phyloP scores from a whole-genome alignment of 2,113 vertebrate species.

The Apodemus sylvaticus region DNA sequence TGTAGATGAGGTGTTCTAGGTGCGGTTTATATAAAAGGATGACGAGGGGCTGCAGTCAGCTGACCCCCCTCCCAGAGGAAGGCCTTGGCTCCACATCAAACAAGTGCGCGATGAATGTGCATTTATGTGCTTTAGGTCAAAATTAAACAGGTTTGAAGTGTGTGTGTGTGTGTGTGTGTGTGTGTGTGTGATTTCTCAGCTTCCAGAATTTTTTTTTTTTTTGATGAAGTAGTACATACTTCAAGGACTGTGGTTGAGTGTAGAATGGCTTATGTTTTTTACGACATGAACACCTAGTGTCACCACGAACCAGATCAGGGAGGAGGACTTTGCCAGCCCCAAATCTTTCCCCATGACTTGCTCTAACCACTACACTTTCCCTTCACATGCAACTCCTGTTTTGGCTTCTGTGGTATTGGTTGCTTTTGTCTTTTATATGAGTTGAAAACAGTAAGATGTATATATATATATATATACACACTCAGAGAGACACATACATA shows the following conservation, averaged over 20 bases:
- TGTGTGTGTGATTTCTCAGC: conserved; percentile 54
- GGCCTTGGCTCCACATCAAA: conserved; percentile 76
- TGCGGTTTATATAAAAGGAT: conserved; percentile 72
- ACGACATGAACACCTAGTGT: neutral
- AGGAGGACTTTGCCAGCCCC: neutral
- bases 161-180: neutral
- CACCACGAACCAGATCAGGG: neutral
- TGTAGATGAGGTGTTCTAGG: conserved; percentile 69
- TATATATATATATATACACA: too few relatives aligned
- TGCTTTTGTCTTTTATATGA: neutral
- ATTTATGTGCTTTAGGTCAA: conserved; percentile 76
- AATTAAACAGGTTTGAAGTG: conserved; percentile 78
- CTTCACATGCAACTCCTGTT: neutral
- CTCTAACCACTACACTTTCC: neutral
- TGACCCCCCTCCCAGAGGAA: conserved; percentile 57
- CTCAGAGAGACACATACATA: too few relatives aligned
- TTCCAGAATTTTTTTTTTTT: conserved; percentile 64
- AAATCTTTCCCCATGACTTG: neutral
- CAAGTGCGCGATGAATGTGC: conserved; percentile 49
- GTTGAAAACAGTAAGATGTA: neutral
- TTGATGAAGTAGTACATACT: conserved; percentile 48
- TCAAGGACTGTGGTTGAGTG: neutral
- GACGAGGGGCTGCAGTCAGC: conserved; percentile 58
- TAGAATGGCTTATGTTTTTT: neutral
- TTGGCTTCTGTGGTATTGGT: neutral